phyloP scores from a whole-genome alignment of 1,140 invertebrate genomes.

The Drosophila mojavensis region DNA sequence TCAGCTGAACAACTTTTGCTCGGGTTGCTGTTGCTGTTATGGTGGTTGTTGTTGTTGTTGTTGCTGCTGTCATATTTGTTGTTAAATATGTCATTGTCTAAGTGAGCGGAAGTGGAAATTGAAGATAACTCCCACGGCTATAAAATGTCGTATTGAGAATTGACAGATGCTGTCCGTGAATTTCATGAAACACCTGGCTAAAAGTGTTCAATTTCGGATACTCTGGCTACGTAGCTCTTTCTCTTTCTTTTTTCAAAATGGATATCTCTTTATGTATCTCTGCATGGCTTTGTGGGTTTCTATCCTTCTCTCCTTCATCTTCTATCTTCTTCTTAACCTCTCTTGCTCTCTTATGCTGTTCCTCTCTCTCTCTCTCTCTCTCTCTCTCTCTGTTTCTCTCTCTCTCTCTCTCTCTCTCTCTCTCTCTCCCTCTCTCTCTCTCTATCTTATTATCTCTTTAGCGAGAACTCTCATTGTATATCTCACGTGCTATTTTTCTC shows the following conservation, averaged over 20 bases:
- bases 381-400: too few species aligned
- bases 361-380: too few species aligned
- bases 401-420: too few species aligned
- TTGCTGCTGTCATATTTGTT: constrained; percentile 1
- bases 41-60: constrained; percentile 1
- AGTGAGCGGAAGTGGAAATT: background rate
- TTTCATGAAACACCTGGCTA: background rate
- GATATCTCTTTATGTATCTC: too few species aligned
- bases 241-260: too few species aligned
- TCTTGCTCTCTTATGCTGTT: too few species aligned
- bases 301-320: too few species aligned
- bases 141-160: background rate
- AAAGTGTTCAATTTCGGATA: background rate
- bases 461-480: background rate
- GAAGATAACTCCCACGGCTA: background rate
- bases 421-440: background rate
- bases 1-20: constrained; percentile 37
- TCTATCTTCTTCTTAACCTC: too few species aligned
- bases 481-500: background rate
- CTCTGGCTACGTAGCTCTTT: background rate
- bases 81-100: constrained; percentile 20
- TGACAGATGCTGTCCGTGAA: background rate
- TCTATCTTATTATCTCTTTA: background rate
- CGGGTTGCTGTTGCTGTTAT: constrained; percentile 1
- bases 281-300: too few species aligned